These are phyloP conservation scores for Lordiphosa clarofinis DNA, from an alignment of 1,140 invertebrate species.

Conservation along the genomic window DNA sequence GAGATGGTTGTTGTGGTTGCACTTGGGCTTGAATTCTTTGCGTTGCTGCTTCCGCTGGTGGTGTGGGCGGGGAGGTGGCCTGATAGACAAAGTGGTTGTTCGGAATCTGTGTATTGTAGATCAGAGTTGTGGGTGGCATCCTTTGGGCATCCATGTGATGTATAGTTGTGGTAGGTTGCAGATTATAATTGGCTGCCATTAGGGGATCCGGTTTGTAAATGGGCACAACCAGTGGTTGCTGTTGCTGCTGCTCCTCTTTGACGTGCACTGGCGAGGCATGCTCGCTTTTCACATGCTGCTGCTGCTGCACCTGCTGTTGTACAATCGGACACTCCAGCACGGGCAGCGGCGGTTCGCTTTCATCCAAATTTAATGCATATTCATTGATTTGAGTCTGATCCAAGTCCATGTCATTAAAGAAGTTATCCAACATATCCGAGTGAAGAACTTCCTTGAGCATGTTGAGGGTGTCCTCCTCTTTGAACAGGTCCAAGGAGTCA, in stretches of 20 bases:
- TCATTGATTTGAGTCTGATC: conserved; percentile 41
- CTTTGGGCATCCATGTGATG: conserved; percentile 54
- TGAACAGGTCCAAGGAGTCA: conserved; percentile 61
- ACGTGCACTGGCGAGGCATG: conserved; percentile 50
- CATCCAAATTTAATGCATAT: conserved; percentile 41
- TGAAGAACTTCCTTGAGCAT: conserved; percentile 71
- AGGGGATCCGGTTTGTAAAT: conserved; percentile 58
- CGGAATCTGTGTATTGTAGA: conserved; percentile 13
- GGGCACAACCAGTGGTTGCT: conserved; percentile 16
- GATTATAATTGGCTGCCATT: conserved; percentile 51
- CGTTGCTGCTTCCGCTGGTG: conserved; percentile 16
- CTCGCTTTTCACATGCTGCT: conserved; percentile 48
- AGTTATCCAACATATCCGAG: conserved; percentile 64
- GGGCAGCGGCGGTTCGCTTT: conserved; percentile 13
- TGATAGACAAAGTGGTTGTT: conserved; percentile 47
- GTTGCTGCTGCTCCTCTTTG: conserved; percentile 51
- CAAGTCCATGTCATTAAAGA: conserved; percentile 63
- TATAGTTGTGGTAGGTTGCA: conserved; percentile 61
- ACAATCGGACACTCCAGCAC: conserved; percentile 11
- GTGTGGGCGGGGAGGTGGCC: conserved; percentile 30
- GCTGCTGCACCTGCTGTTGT: conserved; percentile 6
- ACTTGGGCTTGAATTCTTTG: conserved; percentile 15
- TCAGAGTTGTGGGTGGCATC: conserved; percentile 17
- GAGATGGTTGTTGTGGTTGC: conserved; percentile 19
- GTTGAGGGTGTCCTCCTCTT: conserved; percentile 66